Evolutionary conservation across 2,113 vertebrate species (phyloP), one percentile per base, ranked within the genome.

Genomic region (Elephantulus edwardii): DNA sequence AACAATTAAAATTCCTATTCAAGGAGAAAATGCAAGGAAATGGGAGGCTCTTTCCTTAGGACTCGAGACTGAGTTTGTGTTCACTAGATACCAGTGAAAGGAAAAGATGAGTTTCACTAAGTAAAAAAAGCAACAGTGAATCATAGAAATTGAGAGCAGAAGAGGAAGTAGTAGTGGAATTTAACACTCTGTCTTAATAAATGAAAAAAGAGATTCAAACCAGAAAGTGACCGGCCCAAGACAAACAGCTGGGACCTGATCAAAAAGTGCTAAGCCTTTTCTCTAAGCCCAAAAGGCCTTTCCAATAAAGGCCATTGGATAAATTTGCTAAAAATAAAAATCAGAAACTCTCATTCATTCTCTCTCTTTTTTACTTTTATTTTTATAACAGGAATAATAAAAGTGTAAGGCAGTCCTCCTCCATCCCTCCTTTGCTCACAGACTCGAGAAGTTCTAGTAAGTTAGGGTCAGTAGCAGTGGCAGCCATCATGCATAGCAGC

Each of bases 1-100:
- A 87, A 87, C 71, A 86, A 88, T 52, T 52, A 46, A 91, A 91
- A 64, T 20, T 62, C 8, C 33, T 56, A 22, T 92, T 93, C 56
- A 48, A 1, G 7, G 35, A 3, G 33, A 10, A 72, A 40, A 38
- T 50, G 22, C 50, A 60, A 42, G 14, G 28, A 87, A 42, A 30
- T 5, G 1, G 28, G 52, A 9, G 62, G 24, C 33, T 76, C 56
- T 13, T 20, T 7, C 28, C 4, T 33, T 0, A 58, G 72, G 75
- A 20, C 5, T 24, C 76, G 70, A 75, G 74, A 46, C 33, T 10
- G 35, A 28, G 46, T 33, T 58, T 30, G 26, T 38, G 17, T 40
- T 62, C 48, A 58, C 62, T 62, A 89, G 33, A 7, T 22, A 11
- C 17, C 42, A 75, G 68, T 75, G 72, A 46, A 62, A n/a, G 54